Base-by-base conservation (phyloP, 2,888 invertebrate species). In the Megamerina dolium region DNA sequence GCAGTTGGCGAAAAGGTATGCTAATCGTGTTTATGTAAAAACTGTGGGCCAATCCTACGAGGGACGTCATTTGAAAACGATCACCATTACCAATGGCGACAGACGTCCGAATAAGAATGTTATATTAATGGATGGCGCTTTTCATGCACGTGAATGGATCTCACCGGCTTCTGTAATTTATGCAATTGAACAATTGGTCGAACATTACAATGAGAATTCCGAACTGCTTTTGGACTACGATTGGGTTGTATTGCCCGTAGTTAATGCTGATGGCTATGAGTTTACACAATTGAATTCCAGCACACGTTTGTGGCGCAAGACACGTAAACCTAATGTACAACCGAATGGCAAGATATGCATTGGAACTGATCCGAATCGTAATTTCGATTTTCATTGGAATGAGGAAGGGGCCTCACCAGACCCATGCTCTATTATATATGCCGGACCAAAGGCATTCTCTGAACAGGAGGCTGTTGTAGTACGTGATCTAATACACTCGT, bases 281-380 rank as follows among this genome's bases (percentile, higher is more conserved):
- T 80, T 73, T 59, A 73, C 78, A 1, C 78, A 76, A 44, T 70
- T 64, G 2, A 45, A 51, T 5, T 52, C 49, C 0, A 0, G 36
- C 0, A 46, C 61, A 3, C 63, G 72, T 2, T 62, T 82, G 42
- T 85, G 84, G 83, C 77, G 85, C 18, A 85, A 85, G 61, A 85
- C 82, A 1, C 76, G 83, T 1, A 76, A 79, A 1, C 74, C 74
- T 0, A 51, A 59, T 14, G n/a, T n/a, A n/a, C 37, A 13, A 1
- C 4, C 35, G 56, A 19, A 44, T 3, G 59, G 69, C 35, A 1
- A 29, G 0, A 58, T 61, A 9, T 87, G 87, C 53, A 68, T 70
- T 4, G 88, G 88, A 12, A 80, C 80, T 0, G 88, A 89, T 59
- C 79, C 79, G 1, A 88, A 88, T 64, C 73, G 87, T 2, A 88